These are phyloP conservation scores for Petrocephalus sullivani DNA, from an alignment of 2,797 vertebrate species.

Conservation along the genomic window DNA sequence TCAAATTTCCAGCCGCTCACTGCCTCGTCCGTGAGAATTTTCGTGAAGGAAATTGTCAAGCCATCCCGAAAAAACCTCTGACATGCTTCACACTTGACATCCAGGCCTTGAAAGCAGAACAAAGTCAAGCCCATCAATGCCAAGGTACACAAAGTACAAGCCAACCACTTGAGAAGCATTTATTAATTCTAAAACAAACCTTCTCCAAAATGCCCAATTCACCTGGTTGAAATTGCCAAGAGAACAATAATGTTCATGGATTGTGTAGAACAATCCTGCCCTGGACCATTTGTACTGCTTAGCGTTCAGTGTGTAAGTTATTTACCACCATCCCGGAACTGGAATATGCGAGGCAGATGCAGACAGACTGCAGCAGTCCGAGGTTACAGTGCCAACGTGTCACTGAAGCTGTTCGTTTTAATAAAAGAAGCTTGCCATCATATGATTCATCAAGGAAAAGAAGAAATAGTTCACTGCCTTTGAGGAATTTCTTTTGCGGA, in stretches of 20 bases:
- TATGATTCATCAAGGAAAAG: background rate
- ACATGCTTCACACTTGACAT: slow-evolving; percentile 99
- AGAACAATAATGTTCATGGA: background rate
- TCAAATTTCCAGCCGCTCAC: slow-evolving; percentile 99
- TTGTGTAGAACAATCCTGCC: background rate
- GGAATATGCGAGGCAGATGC: background rate
- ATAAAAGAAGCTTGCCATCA: background rate
- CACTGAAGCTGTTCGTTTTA: background rate
- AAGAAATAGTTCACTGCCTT: slow-evolving; percentile 2
- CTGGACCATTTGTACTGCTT: background rate
- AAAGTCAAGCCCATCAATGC: background rate
- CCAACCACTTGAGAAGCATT: background rate
- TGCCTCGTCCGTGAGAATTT: slow-evolving; percentile 98
- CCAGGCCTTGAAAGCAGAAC: slow-evolving; percentile 72
- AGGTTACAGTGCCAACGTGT: background rate
- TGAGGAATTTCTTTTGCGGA: no score
- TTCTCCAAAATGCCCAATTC: background rate
- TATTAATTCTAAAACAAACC: background rate
- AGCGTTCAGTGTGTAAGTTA: background rate
- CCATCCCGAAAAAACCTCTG: slow-evolving; percentile 99
- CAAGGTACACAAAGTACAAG: background rate
- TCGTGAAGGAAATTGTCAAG: slow-evolving; percentile 97
- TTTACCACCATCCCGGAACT: background rate
- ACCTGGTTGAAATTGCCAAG: background rate
- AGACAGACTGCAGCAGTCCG: background rate